Evolutionary conservation across 2,113 vertebrate species (phyloP).

Genomic region (Oostethus manadensis): DNA sequence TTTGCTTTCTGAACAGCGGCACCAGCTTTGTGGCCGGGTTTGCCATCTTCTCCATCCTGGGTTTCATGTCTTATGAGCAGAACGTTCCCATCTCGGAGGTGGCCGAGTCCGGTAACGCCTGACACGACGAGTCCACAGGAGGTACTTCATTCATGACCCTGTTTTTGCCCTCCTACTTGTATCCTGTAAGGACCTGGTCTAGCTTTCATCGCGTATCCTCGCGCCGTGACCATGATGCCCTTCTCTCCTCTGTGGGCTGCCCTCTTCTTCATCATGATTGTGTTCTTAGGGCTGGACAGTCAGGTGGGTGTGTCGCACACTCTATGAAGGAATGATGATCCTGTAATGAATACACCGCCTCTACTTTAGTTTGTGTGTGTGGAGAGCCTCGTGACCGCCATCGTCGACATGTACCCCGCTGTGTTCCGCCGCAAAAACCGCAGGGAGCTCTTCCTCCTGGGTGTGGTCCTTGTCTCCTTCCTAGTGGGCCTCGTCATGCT

Average conservation of each 20-base stretch:
- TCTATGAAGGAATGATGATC: not conserved
- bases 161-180: not conserved
- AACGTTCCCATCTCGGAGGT: constrained; percentile 89
- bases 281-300: constrained; percentile 85
- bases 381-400: constrained; percentile 85
- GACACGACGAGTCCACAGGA: not conserved
- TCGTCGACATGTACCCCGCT: constrained; percentile 87
- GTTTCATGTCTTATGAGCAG: constrained; percentile 93
- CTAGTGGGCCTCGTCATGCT: constrained; percentile 89
- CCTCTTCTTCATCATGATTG: constrained; percentile 91
- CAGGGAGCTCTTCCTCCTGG: constrained; percentile 83
- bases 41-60: constrained; percentile 95
- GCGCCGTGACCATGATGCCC: constrained; percentile 92
- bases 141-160: not conserved
- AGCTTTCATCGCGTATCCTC: constrained; percentile 95
- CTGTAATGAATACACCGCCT: not conserved
- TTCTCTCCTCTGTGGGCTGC: constrained; percentile 92
- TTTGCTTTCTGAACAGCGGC: constrained; percentile 90
- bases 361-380: constrained; percentile 83
- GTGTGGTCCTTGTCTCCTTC: constrained; percentile 75
- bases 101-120: constrained; percentile 86
- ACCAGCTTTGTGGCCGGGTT: constrained; percentile 94
- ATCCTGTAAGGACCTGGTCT: constrained; percentile 83
- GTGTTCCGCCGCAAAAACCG: constrained; percentile 84
- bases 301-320: constrained; percentile 43